Percentiles rank a stretch among this genome's conserved stretches.
These are phyloP conservation scores for Hydrocynus forskahlii DNA, from an alignment of 2,797 vertebrate species.

Conservation along the genomic window DNA sequence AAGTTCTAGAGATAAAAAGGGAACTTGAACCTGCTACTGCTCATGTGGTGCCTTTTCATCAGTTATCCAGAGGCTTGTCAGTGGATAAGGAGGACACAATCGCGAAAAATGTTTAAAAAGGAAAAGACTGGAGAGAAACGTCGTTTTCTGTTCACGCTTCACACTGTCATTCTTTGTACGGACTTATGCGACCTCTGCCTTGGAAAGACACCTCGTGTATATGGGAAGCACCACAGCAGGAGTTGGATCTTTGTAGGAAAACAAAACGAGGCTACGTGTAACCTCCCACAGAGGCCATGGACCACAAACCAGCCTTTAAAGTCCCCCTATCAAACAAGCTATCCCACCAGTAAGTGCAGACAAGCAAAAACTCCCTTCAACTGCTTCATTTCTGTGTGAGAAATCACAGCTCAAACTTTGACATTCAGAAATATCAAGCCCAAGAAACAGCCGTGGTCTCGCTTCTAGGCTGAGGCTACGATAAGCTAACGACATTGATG, in stretches of 20 bases:
- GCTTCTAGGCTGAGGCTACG: neutral
- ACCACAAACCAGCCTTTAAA: neutral
- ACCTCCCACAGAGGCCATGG: neutral
- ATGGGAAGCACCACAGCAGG: neutral
- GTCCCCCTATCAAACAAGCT: neutral
- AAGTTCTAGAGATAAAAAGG: neutral
- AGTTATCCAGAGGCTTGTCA: neutral
- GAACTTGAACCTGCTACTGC: neutral
- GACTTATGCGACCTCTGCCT: too few relatives aligned
- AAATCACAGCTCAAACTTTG: constrained; percentile 12
- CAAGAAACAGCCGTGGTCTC: neutral
- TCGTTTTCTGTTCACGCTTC: neutral
- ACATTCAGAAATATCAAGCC: neutral
- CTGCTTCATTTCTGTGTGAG: neutral
- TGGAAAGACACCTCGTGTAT: neutral
- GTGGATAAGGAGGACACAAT: neutral
- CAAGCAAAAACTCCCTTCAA: neutral
- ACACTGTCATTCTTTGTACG: neutral
- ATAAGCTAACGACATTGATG: neutral
- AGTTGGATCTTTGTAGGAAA: neutral
- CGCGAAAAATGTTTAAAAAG: neutral
- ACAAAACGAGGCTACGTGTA: neutral
- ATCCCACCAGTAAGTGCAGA: neutral
- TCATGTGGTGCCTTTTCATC: neutral
- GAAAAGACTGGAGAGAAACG: neutral